Evolutionary conservation across 1,140 invertebrate genomes (phyloP).

Genomic region (Bombus breviceps): DNA sequence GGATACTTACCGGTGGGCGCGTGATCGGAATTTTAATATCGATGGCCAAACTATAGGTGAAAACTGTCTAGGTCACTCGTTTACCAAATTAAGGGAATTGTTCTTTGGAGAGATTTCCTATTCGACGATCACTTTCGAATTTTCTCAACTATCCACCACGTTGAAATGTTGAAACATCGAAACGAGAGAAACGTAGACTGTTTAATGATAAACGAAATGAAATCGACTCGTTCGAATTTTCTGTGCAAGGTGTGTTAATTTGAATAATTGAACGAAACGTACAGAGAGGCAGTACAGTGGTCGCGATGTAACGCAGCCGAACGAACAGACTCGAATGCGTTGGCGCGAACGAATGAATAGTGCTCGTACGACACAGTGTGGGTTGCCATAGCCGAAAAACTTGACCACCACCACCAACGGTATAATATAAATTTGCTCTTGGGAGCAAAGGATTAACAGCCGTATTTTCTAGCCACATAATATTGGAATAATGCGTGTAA

Average conservation of each 20-base stretch:
- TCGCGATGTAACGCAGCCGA: conserved; percentile 37
- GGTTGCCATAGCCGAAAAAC: conserved; percentile 57
- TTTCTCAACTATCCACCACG: neutral
- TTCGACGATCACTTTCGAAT: neutral
- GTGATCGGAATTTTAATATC: conserved; percentile 51
- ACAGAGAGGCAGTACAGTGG: neutral
- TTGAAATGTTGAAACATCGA: too few species aligned
- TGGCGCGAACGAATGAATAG: conserved; percentile 67
- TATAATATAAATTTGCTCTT: neutral
- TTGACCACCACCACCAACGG: conserved; percentile 39
- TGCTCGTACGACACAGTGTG: conserved; percentile 18
- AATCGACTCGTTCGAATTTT: neutral
- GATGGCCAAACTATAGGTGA: conserved; percentile 46
- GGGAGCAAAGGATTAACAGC: conserved; percentile 37
- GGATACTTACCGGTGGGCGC: conserved; percentile 57
- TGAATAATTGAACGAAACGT: conserved; percentile 28
- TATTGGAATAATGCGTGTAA: neutral
- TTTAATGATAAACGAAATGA: neutral
- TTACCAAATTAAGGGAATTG: conserved; percentile 1
- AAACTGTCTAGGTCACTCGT: conserved; percentile 31
- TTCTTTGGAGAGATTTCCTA: neutral
- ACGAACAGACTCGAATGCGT: conserved; percentile 61
- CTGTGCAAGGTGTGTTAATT: neutral
- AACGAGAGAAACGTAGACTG: neutral
- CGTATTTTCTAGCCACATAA: conserved; percentile 47